These are phyloP conservation scores for Eudorcas thomsonii DNA, from an alignment of 2,113 vertebrate genomes.

Conservation along the genomic window DNA sequence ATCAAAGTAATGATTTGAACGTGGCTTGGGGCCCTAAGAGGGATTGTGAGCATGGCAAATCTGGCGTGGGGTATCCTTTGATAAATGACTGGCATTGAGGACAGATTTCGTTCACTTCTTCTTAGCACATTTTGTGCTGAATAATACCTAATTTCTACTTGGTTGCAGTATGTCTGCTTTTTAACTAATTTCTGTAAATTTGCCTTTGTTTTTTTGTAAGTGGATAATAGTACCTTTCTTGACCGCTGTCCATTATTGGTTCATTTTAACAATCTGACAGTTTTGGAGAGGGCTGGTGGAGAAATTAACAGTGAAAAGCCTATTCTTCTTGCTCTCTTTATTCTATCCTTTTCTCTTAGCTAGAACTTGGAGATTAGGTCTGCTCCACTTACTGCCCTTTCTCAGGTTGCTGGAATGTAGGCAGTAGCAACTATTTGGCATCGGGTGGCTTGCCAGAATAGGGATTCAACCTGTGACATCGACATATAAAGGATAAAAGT, in stretches of 20 bases:
- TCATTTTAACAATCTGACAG: neutral
- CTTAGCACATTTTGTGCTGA: neutral
- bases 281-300: neutral
- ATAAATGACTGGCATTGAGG: neutral
- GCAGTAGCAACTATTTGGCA: neutral
- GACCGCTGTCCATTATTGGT: neutral
- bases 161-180: neutral
- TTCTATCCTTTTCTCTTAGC: neutral
- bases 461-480: neutral
- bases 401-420: neutral
- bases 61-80: neutral
- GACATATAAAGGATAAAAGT: neutral
- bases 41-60: neutral
- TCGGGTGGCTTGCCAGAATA: neutral
- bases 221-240: neutral
- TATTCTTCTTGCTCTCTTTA: neutral
- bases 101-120: neutral
- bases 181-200: neutral
- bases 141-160: neutral
- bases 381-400: neutral
- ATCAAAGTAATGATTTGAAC: neutral
- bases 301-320: neutral
- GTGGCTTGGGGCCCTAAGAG: no score
- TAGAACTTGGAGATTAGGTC: neutral
- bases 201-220: neutral